Conservation (phyloP, 2,797 vertebrate genomes). For the Hypotaenidia philippensis region DNA sequence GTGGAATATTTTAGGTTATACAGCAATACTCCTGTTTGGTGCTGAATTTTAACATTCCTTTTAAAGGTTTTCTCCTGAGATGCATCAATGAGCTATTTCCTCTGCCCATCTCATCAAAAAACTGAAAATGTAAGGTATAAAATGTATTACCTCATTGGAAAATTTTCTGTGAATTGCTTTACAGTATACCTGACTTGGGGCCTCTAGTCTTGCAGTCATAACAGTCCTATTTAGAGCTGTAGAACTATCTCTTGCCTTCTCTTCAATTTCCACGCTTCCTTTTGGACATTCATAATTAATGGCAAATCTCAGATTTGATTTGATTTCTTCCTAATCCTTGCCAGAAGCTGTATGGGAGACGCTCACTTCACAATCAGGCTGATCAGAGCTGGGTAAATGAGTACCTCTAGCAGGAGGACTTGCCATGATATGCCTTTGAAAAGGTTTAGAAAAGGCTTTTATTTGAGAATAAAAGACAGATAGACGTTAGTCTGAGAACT, state of each 20-base stretch:
- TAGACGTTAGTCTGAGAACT: neutral
- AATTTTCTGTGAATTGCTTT: neutral
- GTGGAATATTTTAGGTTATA: conserved; percentile 1
- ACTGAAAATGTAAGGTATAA: neutral
- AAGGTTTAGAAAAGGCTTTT: conserved; percentile 37
- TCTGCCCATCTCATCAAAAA: conserved; percentile 15
- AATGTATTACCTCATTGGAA: neutral
- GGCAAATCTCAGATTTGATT: conserved; percentile 33
- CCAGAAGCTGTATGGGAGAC: neutral
- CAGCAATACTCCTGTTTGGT: neutral
- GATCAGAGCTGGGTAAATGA: conserved; percentile 43
- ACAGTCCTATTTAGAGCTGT: neutral
- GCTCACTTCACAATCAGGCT: neutral
- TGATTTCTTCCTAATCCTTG: conserved; percentile 37
- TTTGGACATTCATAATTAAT: conserved; percentile 45
- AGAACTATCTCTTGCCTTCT: neutral
- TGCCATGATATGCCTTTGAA: neutral
- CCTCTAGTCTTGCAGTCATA: neutral
- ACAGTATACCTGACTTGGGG: neutral
- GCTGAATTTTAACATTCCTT: conserved; percentile 21
- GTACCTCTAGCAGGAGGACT: neutral
- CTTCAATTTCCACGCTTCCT: conserved; percentile 21
- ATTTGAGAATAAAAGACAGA: conserved; percentile 25
- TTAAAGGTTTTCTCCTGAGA: conserved; percentile 16
- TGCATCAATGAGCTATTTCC: neutral